phyloP scores from a whole-genome alignment of 2,797 vertebrate species.

The Poecilia picta region DNA sequence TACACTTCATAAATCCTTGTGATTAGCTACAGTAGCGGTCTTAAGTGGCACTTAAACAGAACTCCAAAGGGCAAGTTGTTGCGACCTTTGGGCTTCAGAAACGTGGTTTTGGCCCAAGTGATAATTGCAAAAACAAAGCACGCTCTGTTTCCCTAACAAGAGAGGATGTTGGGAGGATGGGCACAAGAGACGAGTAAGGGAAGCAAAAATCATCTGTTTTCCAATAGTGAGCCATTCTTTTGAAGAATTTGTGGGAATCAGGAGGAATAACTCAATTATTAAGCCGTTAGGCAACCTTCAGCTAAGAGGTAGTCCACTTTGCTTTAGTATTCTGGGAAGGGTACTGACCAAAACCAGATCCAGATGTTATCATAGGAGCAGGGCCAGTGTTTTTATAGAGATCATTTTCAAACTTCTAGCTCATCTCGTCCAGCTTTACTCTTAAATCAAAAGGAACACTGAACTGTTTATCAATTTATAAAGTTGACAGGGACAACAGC shows the following conservation, averaged over 20 bases:
- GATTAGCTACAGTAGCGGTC: slow-evolving; percentile 72
- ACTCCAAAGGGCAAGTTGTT: slow-evolving; percentile 56
- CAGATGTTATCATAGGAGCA: slow-evolving; percentile 45
- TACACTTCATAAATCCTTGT: slow-evolving; percentile 75
- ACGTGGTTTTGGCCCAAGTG: slow-evolving; percentile 51
- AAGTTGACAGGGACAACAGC: slow-evolving; percentile 17
- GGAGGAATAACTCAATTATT: slow-evolving; percentile 42
- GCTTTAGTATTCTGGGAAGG: slow-evolving; percentile 35
- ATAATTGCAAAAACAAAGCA: slow-evolving; percentile 65
- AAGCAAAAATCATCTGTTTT: slow-evolving; percentile 17
- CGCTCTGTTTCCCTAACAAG: slow-evolving; percentile 44
- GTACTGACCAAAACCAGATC: slow-evolving; percentile 40
- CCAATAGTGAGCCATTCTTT: slow-evolving; percentile 31
- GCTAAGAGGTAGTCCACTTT: slow-evolving; percentile 36
- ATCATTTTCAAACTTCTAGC: slow-evolving; percentile 26
- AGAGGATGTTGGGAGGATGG: slow-evolving; percentile 32
- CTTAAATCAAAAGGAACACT: slow-evolving; percentile 23
- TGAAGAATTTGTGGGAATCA: slow-evolving; percentile 28
- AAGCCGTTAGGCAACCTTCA: slow-evolving; percentile 27
- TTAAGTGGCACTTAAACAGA: slow-evolving; percentile 67
- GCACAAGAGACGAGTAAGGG: slow-evolving; percentile 23
- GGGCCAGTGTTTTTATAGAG: slow-evolving; percentile 39
- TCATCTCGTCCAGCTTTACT: slow-evolving; percentile 25
- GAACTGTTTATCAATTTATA: slow-evolving; percentile 10
- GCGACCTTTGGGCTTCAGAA: slow-evolving; percentile 60